Evolutionary conservation across 2,797 vertebrate species (phyloP).

Genomic region (Emys orbicularis): DNA sequence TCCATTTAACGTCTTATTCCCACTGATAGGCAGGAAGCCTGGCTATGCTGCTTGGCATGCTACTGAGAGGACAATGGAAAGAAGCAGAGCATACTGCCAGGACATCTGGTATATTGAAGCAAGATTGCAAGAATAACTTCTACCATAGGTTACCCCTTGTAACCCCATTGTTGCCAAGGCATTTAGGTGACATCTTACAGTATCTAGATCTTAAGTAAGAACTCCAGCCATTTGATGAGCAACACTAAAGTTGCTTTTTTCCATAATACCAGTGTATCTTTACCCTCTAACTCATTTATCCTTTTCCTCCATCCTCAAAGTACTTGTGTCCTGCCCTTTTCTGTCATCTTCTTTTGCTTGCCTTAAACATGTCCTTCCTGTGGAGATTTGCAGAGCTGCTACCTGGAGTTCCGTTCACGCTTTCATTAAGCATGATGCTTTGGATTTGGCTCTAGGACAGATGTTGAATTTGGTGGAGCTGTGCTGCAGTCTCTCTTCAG

Average conservation of each 20-base stretch:
- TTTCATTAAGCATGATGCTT: neutral
- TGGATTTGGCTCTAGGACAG: neutral
- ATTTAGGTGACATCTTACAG: neutral
- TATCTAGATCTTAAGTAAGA: neutral
- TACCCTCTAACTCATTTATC: neutral
- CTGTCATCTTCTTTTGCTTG: neutral
- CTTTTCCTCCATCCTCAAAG: accelerated
- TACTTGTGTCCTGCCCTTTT: neutral
- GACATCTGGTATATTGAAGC: neutral
- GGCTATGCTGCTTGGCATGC: neutral
- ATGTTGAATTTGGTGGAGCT: neutral
- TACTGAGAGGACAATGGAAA: neutral
- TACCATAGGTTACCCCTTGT: neutral
- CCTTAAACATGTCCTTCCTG: neutral
- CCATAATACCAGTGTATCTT: accelerated
- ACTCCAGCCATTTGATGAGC: accelerated
- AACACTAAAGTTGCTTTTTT: neutral
- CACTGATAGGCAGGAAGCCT: neutral
- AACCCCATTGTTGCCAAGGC: neutral
- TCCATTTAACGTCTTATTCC: neutral
- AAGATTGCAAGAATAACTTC: neutral
- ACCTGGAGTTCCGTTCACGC: neutral
- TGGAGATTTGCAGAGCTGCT: neutral
- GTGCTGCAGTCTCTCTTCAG: neutral
- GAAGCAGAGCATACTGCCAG: neutral